Percentiles rank a stretch among this genome's conserved stretches.
Conservation (phyloP, 2,888 invertebrate genomes). For the Strigamia crassipes region DNA sequence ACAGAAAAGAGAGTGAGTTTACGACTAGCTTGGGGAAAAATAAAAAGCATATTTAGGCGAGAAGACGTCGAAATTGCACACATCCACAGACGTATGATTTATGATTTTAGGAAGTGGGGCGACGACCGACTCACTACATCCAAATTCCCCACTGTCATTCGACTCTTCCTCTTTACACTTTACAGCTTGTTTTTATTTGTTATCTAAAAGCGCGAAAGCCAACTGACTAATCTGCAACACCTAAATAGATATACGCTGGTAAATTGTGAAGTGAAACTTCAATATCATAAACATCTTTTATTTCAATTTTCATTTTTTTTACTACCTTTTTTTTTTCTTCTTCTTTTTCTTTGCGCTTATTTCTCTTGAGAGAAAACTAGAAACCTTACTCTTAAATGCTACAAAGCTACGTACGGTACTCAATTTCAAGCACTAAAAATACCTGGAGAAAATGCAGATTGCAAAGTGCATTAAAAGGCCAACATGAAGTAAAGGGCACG, state of each 20-base stretch:
- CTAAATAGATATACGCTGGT: neutral
- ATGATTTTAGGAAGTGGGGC: constrained; percentile 22
- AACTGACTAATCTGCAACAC: neutral
- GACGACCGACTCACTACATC: neutral
- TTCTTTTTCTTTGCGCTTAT: neutral
- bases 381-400: neutral
- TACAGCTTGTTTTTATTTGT: neutral
- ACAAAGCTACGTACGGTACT: neutral
- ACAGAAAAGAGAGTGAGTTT: constrained; percentile 20
- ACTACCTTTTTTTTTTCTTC: neutral
- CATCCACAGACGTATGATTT: constrained; percentile 26
- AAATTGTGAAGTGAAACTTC: neutral
- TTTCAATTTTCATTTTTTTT: constrained; percentile 3
- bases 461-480: constrained; percentile 23
- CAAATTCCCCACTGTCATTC: neutral
- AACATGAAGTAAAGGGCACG: neutral
- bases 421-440: neutral
- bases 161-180: neutral
- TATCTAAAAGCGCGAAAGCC: neutral
- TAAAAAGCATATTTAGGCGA: constrained; percentile 17
- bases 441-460: constrained; percentile 20
- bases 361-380: constrained; percentile 17
- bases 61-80: constrained; percentile 18
- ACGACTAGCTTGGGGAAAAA: constrained; percentile 38
- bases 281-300: constrained; percentile 31